Evolutionary conservation across 1,140 invertebrate genomes (phyloP), one percentile per base, ranked within the genome.

Genomic region (Sogatella furcifera): DNA sequence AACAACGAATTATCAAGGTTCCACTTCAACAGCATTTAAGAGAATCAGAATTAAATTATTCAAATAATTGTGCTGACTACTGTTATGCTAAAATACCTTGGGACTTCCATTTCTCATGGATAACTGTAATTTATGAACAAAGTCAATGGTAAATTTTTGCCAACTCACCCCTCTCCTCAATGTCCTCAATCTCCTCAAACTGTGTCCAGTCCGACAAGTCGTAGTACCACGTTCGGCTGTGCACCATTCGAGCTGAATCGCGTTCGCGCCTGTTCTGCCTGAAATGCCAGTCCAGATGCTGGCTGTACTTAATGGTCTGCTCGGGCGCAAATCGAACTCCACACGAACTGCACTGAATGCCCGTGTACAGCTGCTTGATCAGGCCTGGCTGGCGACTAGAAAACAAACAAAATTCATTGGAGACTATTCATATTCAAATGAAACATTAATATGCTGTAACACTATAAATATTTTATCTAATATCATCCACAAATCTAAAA

Each of bases 251-350:
- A 0, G 85, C 83, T 0, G 89, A 88, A 67, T 93, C 90, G 60
- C 90, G 84, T 67, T 93, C 92, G 46, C 86, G 78, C 10, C 92
- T 77, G 74, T 98, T 98, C 72, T 93, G 89, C 10, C 94, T 77
- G 74, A 97, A 97, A 77, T 98, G 95, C 95, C 95, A 97, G 75
- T 98, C 94, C 28, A 97, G 79, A 76, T 97, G 95, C 70, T 93
- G 89, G 63, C 89, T 89, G 71, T 97, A 91, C 57, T 85, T 83
- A 28, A 90, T 87, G 1, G 89, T 92, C 67, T 91, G 84, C 71
- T 92, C 88, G 0, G 89, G 84, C 11, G 87, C 84, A 72, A 97
- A 97, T 43, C 95, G 78, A 24, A 90, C 83, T 15, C 94, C 94
- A 76, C 95, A 98, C 21, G 92, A 92, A 59, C 89, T 88, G 75